Evolutionary conservation across 2,113 vertebrate species (phyloP).

Genomic region (Seriola rivoliana): DNA sequence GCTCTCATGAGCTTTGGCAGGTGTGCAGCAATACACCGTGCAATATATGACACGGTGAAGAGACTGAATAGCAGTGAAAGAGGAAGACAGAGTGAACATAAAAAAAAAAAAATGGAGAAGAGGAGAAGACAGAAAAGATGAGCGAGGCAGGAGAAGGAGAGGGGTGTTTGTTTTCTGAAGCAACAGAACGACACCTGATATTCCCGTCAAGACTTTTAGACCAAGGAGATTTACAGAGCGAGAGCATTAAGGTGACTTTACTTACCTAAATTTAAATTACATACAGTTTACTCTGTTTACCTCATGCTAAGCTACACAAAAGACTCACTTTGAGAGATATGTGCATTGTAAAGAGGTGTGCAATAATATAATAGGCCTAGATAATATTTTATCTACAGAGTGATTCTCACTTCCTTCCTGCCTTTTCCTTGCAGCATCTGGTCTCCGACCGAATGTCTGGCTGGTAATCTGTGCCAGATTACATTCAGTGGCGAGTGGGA

Average conservation of each 20-base stretch:
- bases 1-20: slow-evolving; percentile 15
- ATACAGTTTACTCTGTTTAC: neutral
- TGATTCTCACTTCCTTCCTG: neutral
- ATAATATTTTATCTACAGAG: neutral
- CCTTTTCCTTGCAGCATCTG: slow-evolving; percentile 54
- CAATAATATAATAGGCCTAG: neutral
- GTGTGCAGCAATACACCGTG: neutral
- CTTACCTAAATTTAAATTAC: neutral
- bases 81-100: neutral
- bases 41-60: neutral
- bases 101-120: neutral
- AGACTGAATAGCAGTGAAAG: neutral
- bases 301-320: neutral
- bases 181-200: slow-evolving; percentile 63
- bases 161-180: slow-evolving; percentile 64
- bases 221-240: slow-evolving; percentile 42
- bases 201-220: slow-evolving; percentile 47
- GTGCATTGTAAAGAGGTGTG: neutral
- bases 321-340: neutral
- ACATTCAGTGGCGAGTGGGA: slow-evolving; percentile 47
- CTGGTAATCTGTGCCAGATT: slow-evolving; percentile 66
- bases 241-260: slow-evolving; percentile 13
- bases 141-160: slow-evolving; percentile 21
- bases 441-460: slow-evolving; percentile 37
- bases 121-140: neutral